phyloP scores from a whole-genome alignment of 2,888 invertebrate genomes.

The Macroteleia sp. region DNA sequence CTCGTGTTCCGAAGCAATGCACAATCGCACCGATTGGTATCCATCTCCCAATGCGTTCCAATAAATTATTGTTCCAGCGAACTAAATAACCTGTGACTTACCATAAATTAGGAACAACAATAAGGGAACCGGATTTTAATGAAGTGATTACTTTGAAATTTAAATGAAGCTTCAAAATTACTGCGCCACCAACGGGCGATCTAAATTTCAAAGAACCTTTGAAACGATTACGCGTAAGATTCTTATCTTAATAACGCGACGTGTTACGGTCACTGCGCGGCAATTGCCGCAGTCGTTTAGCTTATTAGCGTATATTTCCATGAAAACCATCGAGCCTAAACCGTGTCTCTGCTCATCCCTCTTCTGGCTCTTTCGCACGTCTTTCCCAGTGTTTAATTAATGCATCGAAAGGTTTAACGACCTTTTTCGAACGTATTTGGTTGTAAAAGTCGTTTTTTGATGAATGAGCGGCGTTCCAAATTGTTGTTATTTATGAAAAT shows the following conservation, averaged over 20 bases:
- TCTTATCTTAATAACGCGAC: constrained; percentile 63
- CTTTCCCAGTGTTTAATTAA: constrained; percentile 59
- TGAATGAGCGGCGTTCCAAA: constrained; percentile 74
- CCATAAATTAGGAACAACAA: constrained; percentile 54
- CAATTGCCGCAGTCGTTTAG: constrained; percentile 47
- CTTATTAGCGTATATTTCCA: constrained; percentile 58
- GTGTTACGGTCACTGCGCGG: constrained; percentile 54
- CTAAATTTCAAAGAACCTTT: constrained; percentile 61
- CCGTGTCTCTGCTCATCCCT: constrained; percentile 23
- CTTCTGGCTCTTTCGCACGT: neutral
- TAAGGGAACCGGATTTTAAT: constrained; percentile 58
- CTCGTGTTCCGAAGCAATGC: constrained; percentile 24
- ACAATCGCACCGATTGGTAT: constrained; percentile 19
- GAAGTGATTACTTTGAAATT: constrained; percentile 62
- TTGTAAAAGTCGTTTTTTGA: constrained; percentile 38
- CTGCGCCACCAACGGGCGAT: constrained; percentile 47
- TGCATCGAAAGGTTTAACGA: constrained; percentile 63
- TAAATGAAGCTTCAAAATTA: constrained; percentile 56
- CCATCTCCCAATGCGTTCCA: constrained; percentile 39
- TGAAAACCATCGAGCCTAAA: constrained; percentile 42
- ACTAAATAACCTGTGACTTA: constrained; percentile 55
- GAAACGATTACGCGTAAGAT: constrained; percentile 60
- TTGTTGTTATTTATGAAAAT: constrained; percentile 83
- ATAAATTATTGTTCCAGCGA: constrained; percentile 39
- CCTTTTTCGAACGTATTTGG: constrained; percentile 26